Conservation (phyloP, 2,888 invertebrate species). For the Galerucella nymphaeae region DNA sequence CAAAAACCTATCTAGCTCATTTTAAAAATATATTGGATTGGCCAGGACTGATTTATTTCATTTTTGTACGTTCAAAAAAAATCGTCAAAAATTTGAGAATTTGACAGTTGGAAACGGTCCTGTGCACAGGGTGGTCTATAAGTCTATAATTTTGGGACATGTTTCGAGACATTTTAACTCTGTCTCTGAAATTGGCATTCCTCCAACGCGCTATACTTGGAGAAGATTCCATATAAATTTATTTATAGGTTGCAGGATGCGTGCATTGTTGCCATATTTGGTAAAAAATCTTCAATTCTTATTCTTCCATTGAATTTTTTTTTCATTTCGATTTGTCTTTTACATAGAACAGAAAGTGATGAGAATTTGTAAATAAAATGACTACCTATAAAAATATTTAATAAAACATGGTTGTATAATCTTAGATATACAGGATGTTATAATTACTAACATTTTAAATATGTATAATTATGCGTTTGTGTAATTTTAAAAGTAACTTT, state of each 20-base stretch:
- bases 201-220: slow-evolving; percentile 91
- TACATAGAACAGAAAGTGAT: no score
- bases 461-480: not conserved
- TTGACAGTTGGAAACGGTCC: not conserved
- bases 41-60: no score
- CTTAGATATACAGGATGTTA: not conserved
- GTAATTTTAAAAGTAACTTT: not conserved
- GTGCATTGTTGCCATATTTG: slow-evolving; percentile 33
- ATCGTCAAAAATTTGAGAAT: not conserved
- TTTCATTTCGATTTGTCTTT: not conserved
- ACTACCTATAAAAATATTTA: no score
- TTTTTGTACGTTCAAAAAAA: no score
- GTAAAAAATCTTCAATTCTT: slow-evolving; percentile 11
- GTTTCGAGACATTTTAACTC: slow-evolving; percentile 26
- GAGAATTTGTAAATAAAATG: no score
- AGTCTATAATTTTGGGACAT: slow-evolving; percentile 17
- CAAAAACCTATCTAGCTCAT: no score
- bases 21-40: no score
- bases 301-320: not conserved
- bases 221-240: slow-evolving; percentile 79
- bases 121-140: slow-evolving; percentile 36
- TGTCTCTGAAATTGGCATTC: slow-evolving; percentile 70
- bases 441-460: not conserved
- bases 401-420: not conserved
- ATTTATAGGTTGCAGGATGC: slow-evolving; percentile 71